Conservation (phyloP, 35 echinoderm and acorn worm species). For the Ophioderma brevispina region DNA sequence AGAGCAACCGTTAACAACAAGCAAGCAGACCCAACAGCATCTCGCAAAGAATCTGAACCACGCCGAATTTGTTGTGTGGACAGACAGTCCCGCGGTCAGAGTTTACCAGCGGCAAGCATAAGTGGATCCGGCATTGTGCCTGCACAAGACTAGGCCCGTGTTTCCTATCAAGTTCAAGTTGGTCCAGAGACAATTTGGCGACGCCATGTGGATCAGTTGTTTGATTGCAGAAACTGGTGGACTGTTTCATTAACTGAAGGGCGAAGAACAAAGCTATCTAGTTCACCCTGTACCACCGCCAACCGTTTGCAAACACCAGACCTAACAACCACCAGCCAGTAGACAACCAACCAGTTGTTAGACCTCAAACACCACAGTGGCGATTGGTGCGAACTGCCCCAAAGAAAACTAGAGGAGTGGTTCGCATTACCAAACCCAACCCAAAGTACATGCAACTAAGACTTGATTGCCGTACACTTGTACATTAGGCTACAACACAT, state of each 20-base stretch:
- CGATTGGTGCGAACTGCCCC: neutral
- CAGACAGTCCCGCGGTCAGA: conserved; percentile 17
- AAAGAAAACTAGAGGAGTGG: neutral
- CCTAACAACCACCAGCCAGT: neutral
- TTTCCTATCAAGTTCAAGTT: conserved; percentile 31
- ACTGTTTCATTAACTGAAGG: neutral
- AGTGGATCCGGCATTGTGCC: conserved; percentile 22
- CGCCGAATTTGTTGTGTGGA: neutral
- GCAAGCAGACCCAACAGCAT: neutral
- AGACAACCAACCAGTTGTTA: neutral
- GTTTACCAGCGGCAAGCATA: conserved; percentile 14
- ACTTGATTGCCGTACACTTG: too few relatives aligned
- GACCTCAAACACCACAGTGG: neutral
- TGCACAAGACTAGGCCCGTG: neutral
- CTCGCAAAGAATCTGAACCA: neutral
- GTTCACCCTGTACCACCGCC: too few relatives aligned
- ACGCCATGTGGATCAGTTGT: conserved; percentile 30
- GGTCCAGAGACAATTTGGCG: conserved; percentile 32
- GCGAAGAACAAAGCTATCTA: too few relatives aligned
- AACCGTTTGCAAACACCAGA: neutral
- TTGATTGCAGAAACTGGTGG: conserved; percentile 12
- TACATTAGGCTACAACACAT: too few relatives aligned
- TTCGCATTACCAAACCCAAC: neutral
- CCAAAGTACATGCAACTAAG: neutral
- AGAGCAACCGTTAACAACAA: neutral